Evolutionary conservation across 2,113 vertebrate genomes (phyloP), one percentile per base, ranked within the genome.

Genomic region (Brachypodius melanocephalos): DNA sequence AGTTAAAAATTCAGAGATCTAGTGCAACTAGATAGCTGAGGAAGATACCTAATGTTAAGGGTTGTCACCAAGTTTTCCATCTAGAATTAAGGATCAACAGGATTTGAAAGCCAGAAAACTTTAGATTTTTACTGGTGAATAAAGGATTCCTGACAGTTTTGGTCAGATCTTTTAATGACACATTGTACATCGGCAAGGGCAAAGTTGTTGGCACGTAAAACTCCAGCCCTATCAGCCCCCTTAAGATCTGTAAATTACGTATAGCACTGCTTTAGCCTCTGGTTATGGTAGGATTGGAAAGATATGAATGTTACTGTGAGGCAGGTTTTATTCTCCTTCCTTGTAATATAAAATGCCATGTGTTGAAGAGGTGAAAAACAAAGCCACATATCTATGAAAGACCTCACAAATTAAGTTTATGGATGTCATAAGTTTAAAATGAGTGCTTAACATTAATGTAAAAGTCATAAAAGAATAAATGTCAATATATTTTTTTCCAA

Each of bases 341-440:
- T 43, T 81, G 7, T 21, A 71, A 14, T 59, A 14, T 77, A 46
- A 85, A 91, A 49, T 92, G 46, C 18, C 8, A 6, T 29, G 26
- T 84, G 38, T 72, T 88, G 28, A 21, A 68, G 81, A 79, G 62
- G 19, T 82, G 61, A 76, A 82, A 89, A 93, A 52, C 61, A 72
- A 81, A 87, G 40, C 65, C 26, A n/a, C 10, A 5, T 40, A 40
- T 49, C 69, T 82, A 8, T 78, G 69, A 68, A 85, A 82, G 48
- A 65, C 31, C 54, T 91, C 66, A 89, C 74, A 85, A 89, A 87
- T 81, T 69, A 94, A 51, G 16, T 89, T 93, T 88, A 79, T 89
- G 71, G 40, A 55, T 96, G 69, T 87, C 69, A 75, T 6, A 51
- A 63, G 59, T 94, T 87, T 78, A 82, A 93, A 89, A 57, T 26